Evolutionary conservation across 2,797 vertebrate species (phyloP), one percentile per base, ranked within the genome.

Genomic region (Nyctibius grandis): DNA sequence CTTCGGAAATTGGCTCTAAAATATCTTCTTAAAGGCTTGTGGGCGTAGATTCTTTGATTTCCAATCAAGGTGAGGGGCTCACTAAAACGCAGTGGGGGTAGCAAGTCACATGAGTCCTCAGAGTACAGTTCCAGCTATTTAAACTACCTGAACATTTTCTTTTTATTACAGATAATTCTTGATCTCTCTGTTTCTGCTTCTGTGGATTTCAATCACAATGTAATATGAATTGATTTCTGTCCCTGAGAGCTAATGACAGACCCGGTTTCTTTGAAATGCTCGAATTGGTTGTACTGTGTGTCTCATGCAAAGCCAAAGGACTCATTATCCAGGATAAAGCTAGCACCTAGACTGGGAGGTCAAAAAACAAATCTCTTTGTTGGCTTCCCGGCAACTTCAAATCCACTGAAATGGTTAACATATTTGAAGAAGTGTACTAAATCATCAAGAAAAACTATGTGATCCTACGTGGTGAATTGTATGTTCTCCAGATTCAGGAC

Each of bases 161-260:
- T 86, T 95, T 93, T 86, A 63, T 89, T 95, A 59, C 61, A 72
- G 40, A 36, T 78, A 31, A 59, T 89, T 92, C 65, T 75, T 89
- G 72, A 89, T 80, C 81, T 79, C 85, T 85, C 44, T 94, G 65
- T 91, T 95, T 95, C 82, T 85, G 59, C 80, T 85, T 93, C 45
- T 0, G 0, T 75, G 90, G 78, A 47, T 95, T 93, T 93, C 83
- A 95, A 11, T 89, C 90, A 65, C 68, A 74, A 65, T 3, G 21
- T 77, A 93, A 54, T 64, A 64, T 68, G 74, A 74, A 93, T 96
- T 89, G 94, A 88, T 96, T 95, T 91, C 75, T 93, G 90, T 85
- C 95, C 90, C 88, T 72, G 80, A 83, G 90, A 92, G 86, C 86
- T 97, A 93, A 85, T 91, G 81, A 77, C 83, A 92, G 83, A 57